phyloP scores from a whole-genome alignment of 2,113 vertebrate genomes.

The Asarcornis scutulata region DNA sequence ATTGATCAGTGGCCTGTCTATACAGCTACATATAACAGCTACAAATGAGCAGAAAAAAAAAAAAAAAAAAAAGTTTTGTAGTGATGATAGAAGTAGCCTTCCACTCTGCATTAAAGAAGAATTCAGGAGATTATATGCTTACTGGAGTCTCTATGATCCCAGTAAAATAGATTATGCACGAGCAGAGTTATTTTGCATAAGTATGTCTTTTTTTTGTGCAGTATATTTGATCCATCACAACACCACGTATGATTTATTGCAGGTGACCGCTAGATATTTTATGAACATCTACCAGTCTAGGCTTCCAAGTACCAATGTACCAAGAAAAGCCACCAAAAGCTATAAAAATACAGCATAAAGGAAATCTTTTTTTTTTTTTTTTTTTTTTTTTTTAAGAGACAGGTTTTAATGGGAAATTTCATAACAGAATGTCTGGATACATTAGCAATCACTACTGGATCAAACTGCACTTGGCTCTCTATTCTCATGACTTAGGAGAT shows the following conservation, averaged over 20 bases:
- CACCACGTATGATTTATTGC: not conserved
- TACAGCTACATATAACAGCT: not conserved
- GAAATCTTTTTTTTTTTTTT: not conserved
- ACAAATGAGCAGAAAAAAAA: not conserved
- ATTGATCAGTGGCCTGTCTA: not conserved
- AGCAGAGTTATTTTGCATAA: not conserved
- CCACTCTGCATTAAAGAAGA: not conserved
- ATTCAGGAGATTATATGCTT: not conserved
- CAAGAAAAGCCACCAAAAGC: not conserved
- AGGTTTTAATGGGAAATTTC: not conserved
- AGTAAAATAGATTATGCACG: not conserved
- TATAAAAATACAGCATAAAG: not conserved
- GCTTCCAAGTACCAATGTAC: not conserved
- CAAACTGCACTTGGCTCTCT: not conserved
- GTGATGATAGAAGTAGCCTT: not conserved
- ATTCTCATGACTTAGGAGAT: not conserved
- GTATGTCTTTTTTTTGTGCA: not conserved
- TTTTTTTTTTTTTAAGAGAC: not conserved
- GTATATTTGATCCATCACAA: not conserved
- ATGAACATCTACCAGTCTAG: not conserved
- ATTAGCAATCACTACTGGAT: not conserved
- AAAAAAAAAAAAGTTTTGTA: not conserved
- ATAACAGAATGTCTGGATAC: not conserved
- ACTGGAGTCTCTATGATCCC: not conserved
- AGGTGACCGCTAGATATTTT: not conserved